Conservation (phyloP, 2,113 vertebrate genomes). For the Hemichromis elongatus region DNA sequence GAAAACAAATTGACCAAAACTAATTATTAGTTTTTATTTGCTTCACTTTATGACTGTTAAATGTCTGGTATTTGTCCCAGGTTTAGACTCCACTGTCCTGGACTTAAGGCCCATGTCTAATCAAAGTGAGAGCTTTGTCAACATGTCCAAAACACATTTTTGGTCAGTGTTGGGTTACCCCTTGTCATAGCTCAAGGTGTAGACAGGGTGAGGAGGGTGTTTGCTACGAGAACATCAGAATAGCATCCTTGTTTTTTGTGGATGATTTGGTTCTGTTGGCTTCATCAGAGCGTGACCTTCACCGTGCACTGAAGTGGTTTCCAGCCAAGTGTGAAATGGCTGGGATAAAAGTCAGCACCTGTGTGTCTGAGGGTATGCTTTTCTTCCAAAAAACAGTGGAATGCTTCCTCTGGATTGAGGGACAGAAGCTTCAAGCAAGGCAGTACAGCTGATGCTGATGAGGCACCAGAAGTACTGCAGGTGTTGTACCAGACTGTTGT, state of each 20-base stretch:
- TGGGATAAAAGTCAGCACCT: not conserved
- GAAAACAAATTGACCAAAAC: not conserved
- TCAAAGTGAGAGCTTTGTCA: not conserved
- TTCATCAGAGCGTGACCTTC: not conserved
- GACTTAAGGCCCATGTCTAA: not conserved
- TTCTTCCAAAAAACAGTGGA: not conserved
- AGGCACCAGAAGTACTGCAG: not conserved
- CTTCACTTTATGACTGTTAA: not conserved
- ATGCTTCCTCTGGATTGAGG: not conserved
- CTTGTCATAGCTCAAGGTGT: not conserved
- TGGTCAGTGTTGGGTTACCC: not conserved
- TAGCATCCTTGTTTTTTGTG: not conserved
- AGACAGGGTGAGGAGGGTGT: not conserved
- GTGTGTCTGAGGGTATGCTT: not conserved
- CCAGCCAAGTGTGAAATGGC: not conserved
- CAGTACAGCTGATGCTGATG: not conserved
- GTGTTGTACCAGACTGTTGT: not conserved
- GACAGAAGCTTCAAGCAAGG: not conserved
- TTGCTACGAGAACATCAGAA: not conserved
- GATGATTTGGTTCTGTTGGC: not conserved
- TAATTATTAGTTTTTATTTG: not conserved
- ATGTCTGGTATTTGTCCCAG: not conserved
- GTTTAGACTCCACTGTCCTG: not conserved
- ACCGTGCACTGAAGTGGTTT: not conserved
- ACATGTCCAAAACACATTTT: not conserved